These are phyloP conservation scores for Strigops habroptila DNA, from an alignment of 2,113 vertebrate species.

Conservation along the genomic window DNA sequence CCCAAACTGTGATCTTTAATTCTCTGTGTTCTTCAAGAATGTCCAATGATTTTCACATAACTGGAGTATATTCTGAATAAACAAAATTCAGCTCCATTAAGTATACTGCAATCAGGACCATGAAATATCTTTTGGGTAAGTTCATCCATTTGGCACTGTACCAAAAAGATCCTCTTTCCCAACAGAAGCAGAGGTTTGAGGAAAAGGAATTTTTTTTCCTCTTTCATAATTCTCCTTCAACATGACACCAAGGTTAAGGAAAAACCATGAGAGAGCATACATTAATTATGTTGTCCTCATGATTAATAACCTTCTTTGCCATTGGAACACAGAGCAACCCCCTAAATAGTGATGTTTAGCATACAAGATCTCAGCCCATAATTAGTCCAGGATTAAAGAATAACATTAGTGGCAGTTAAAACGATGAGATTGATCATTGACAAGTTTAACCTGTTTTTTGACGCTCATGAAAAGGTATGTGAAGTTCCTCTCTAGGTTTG, in stretches of 20 bases:
- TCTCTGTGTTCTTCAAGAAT: background rate
- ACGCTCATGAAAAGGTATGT: background rate
- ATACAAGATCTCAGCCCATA: background rate
- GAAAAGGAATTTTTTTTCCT: background rate
- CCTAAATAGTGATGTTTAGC: background rate
- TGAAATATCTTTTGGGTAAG: background rate
- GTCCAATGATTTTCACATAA: background rate
- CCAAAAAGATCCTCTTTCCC: background rate
- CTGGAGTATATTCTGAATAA: background rate
- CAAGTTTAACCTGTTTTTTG: constrained; percentile 4
- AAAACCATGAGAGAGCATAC: background rate
- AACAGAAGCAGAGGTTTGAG: background rate
- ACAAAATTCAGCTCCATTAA: background rate
- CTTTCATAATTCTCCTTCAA: background rate
- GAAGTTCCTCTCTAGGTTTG: background rate
- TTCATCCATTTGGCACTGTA: background rate
- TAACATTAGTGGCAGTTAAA: background rate
- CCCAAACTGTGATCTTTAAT: background rate
- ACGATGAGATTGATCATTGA: background rate
- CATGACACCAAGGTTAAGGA: background rate
- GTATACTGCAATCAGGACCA: background rate
- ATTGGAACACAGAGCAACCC: background rate
- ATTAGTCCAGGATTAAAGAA: background rate
- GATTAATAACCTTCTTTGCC: background rate
- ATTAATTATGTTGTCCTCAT: background rate